Evolutionary conservation across 2,797 vertebrate genomes (phyloP).

Genomic region (Phalanger gymnotis): DNA sequence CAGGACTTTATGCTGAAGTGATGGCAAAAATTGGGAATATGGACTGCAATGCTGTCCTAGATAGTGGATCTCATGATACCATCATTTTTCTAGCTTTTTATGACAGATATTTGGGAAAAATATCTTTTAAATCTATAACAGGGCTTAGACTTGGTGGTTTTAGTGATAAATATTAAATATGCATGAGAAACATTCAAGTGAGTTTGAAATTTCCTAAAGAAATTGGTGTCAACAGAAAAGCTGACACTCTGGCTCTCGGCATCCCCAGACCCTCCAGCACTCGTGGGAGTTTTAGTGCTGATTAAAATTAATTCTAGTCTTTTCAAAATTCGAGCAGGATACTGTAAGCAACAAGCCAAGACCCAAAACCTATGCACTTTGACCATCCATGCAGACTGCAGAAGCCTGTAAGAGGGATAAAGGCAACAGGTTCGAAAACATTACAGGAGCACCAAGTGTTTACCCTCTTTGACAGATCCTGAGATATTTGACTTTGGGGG

Average conservation of each 20-base stretch:
- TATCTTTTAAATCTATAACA: neutral
- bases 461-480: neutral
- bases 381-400: neutral
- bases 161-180: neutral
- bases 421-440: neutral
- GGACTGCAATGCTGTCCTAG: neutral
- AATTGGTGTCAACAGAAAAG: neutral
- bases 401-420: neutral
- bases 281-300: neutral
- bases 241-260: neutral
- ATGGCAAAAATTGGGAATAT: neutral
- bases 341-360: neutral
- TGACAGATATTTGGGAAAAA: neutral
- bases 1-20: neutral
- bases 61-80: neutral
- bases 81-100: neutral
- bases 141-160: neutral
- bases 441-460: neutral
- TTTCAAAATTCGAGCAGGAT: neutral
- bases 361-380: no score
- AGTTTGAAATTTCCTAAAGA: neutral
- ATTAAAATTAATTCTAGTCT: neutral
- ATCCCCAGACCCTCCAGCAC: neutral
- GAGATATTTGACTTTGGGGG: neutral
- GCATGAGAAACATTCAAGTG: neutral